These are phyloP conservation scores for Thripadectes ignobilis DNA, from an alignment of 2,797 vertebrate species.

Conservation along the genomic window DNA sequence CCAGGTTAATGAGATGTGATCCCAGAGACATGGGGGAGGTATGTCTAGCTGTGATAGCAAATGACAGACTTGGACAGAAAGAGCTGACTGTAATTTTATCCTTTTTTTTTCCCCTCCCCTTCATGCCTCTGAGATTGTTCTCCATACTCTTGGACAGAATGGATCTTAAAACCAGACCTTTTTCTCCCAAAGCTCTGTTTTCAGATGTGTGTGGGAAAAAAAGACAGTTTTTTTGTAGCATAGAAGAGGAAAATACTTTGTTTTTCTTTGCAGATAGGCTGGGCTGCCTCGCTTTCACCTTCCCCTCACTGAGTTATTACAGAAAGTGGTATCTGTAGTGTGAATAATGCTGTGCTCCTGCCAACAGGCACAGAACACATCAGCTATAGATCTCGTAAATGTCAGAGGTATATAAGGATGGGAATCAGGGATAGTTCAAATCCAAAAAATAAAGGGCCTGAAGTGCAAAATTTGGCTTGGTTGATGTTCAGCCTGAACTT, in stretches of 20 bases:
- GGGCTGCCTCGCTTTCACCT: background rate
- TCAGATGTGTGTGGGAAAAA: background rate
- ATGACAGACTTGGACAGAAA: background rate
- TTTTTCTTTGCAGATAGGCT: slow-evolving; percentile 9
- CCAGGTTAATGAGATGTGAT: background rate
- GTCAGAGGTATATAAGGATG: slow-evolving; percentile 2
- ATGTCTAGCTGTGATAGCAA: background rate
- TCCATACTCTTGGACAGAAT: rapidly evolving
- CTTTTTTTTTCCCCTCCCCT: rapidly evolving
- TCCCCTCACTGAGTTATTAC: slow-evolving; percentile 45
- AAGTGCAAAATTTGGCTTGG: background rate
- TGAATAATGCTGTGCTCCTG: slow-evolving; percentile 52
- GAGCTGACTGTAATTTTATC: background rate
- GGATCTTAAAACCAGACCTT: background rate
- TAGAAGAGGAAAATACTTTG: background rate
- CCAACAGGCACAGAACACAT: slow-evolving; percentile 27
- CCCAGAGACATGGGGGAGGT: background rate
- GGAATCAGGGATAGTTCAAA: slow-evolving; percentile 3
- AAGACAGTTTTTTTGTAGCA: background rate
- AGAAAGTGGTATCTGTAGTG: slow-evolving; percentile 19
- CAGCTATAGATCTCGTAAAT: slow-evolving; percentile 37
- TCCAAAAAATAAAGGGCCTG: slow-evolving; percentile 16
- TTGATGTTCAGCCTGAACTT: slow-evolving; percentile 18
- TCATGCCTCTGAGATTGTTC: background rate
- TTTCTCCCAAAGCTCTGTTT: background rate